A percentile compares a stretch with the other conserved stretches of the same genome.
phyloP scores from a whole-genome alignment of 2,113 vertebrate genomes.

The Oryzias javanicus region DNA sequence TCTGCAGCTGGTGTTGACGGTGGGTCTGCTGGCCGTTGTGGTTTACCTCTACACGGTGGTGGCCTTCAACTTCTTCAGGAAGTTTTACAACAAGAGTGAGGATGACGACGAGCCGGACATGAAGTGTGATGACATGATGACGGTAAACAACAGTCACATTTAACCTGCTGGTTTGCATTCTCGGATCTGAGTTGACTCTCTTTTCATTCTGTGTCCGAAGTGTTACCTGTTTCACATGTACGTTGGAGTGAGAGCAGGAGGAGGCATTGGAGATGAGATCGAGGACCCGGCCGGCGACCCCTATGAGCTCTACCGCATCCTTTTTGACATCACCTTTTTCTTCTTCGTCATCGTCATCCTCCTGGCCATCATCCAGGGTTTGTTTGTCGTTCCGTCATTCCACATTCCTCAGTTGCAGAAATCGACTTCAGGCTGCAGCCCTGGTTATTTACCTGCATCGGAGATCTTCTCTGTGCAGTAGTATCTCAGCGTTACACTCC shows the following conservation, averaged over 20 bases:
- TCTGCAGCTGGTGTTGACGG: slow-evolving; percentile 89
- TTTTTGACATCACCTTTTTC: slow-evolving; percentile 99
- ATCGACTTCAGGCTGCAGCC: neutral
- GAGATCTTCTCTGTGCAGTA: neutral
- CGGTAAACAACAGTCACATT: slow-evolving; percentile 74
- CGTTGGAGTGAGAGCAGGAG: slow-evolving; percentile 94
- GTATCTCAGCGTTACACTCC: slow-evolving; percentile 1
- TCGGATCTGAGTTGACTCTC: neutral
- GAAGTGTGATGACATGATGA: slow-evolving; percentile 99
- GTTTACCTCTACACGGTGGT: slow-evolving; percentile 98
- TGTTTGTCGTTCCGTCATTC: accelerated
- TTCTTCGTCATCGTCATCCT: slow-evolving; percentile 99
- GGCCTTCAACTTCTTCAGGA: slow-evolving; percentile 98
- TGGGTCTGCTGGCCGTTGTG: slow-evolving; percentile 93
- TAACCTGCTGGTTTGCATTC: neutral
- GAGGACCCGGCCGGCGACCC: slow-evolving; percentile 98
- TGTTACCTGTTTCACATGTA: slow-evolving; percentile 99
- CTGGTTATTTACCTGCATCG: neutral
- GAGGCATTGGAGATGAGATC: slow-evolving; percentile 96
- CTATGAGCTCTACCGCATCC: slow-evolving; percentile 96
- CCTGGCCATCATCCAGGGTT: slow-evolving; percentile 98
- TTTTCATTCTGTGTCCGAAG: slow-evolving; percentile 59
- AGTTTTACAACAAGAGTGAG: slow-evolving; percentile 98
- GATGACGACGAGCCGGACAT: slow-evolving; percentile 96
- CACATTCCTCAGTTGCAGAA: neutral